Base-by-base conservation (phyloP, 2,888 invertebrate genomes). In the Bombylius discolor region DNA sequence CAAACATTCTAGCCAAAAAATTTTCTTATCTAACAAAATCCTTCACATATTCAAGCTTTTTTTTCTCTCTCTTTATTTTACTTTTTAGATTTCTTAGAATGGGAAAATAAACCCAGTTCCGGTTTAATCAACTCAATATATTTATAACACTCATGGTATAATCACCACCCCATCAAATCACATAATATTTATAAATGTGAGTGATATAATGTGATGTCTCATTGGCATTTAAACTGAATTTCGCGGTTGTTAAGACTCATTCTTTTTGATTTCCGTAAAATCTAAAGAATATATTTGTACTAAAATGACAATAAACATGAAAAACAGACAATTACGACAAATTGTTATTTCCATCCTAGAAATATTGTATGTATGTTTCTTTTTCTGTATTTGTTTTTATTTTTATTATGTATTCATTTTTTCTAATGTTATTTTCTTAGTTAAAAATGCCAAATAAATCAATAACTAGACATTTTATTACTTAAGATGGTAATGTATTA, bases 391-490 rank as follows among this genome's bases (percentile, higher is more conserved):
- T 23, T 23, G 23, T 23, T 23, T 23, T 23, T 36, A 1, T 42
- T 11, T 42, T 42, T 42, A 42, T 42, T 42, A 36, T 42, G 5
- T 42, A 4, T 11, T 42, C 11, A 39, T 42, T 42, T 5, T 42
- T 42, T 42, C 36, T 36, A 9, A 8, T 36, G 6, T 36, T 9
- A 9, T 49, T 13, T 46, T 46, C 12, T 11, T 46, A 46, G 3
- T n/a, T 46, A 13, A n/a, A 34, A 34, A 33, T 33, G 33, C 44
- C 34, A 31, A 54, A 54, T 54, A 54, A 54, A 54, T 54, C 54
- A 54, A 54, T 54, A 54, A 23, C 47, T 36, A 49, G 54, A 23
- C 49, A 42, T 33, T 49, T 54, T 54, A 54, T 33, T 44, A 34
- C 34, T 54, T 44, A 49, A 54, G 49, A 45, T 49, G 49, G 49